Percentiles rank a stretch among this genome's conserved stretches.
Evolutionary conservation across 2,797 vertebrate genomes (phyloP).

Genomic region (Enteromius thamalakanensis): DNA sequence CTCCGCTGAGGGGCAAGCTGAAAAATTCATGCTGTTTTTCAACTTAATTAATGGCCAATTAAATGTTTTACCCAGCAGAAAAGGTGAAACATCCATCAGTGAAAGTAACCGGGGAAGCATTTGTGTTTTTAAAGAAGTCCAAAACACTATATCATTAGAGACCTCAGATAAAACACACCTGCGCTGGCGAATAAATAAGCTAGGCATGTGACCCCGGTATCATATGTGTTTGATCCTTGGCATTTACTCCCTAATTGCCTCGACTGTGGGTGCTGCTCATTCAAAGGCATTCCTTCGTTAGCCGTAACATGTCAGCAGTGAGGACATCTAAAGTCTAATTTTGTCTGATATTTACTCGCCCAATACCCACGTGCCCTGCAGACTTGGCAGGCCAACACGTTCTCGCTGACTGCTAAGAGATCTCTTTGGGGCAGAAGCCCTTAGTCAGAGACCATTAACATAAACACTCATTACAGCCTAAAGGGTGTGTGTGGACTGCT

Average conservation of each 20-base stretch:
- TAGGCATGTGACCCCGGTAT: slow-evolving; percentile 47
- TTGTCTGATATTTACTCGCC: slow-evolving; percentile 58
- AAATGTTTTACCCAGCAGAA: slow-evolving; percentile 15
- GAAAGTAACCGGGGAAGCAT: background rate
- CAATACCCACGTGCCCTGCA: slow-evolving; percentile 33
- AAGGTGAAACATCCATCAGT: background rate
- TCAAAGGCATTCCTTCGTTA: slow-evolving; percentile 48
- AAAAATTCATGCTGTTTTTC: slow-evolving; percentile 11
- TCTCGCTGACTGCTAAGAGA: slow-evolving; percentile 50
- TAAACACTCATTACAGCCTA: slow-evolving; percentile 68
- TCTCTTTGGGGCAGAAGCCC: slow-evolving; percentile 69
- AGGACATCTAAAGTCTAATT: slow-evolving; percentile 59
- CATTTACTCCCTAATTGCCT: slow-evolving; percentile 70
- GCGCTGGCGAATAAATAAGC: background rate
- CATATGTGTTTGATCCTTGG: slow-evolving; percentile 65
- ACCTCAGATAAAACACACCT: background rate
- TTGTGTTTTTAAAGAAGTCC: background rate
- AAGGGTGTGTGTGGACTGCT: slow-evolving; percentile 63
- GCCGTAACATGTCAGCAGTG: slow-evolving; percentile 50
- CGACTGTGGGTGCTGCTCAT: slow-evolving; percentile 22
- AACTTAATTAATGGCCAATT: slow-evolving; percentile 42
- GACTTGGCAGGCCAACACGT: background rate
- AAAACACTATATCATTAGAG: slow-evolving; percentile 19
- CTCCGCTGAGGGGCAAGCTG: background rate
- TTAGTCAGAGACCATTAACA: slow-evolving; percentile 69